These are phyloP conservation scores for Linepithema humile DNA, from an alignment of 1,140 invertebrate genomes.

Conservation along the genomic window DNA sequence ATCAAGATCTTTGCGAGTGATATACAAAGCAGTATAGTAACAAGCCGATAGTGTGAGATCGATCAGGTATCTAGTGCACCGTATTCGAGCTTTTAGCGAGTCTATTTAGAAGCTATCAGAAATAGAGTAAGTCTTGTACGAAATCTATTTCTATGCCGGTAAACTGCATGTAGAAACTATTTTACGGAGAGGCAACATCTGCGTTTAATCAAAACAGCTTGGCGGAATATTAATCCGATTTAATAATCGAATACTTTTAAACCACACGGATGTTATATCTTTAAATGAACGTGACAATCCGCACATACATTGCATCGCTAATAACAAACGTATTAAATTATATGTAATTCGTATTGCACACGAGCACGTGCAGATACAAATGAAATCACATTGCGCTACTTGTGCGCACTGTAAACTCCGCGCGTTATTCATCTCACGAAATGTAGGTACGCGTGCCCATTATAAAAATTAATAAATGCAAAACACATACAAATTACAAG, in stretches of 20 bases:
- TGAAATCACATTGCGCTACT: constrained; percentile 14
- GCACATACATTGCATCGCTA: constrained; percentile 4
- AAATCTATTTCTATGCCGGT: constrained; percentile 4
- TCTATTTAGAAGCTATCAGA: constrained; percentile 1
- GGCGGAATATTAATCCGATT: constrained; percentile 5
- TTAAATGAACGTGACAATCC: constrained; percentile 27
- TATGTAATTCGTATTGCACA: background rate
- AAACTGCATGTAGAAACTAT: background rate
- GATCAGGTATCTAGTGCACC: background rate
- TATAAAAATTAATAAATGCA: constrained; percentile 54
- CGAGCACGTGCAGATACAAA: background rate
- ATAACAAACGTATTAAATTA: constrained; percentile 4
- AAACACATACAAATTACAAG: constrained; percentile 23
- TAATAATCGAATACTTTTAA: constrained; percentile 16
- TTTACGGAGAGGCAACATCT: background rate
- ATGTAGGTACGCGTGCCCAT: background rate
- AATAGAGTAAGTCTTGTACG: background rate
- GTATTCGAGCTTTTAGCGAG: constrained; percentile 22
- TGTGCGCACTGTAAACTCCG: constrained; percentile 9
- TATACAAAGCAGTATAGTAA: background rate
- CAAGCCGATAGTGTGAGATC: background rate
- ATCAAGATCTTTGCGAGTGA: background rate
- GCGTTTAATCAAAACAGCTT: constrained; percentile 2
- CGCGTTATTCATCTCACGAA: constrained; percentile 41
- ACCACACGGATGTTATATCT: constrained; percentile 24